These are phyloP conservation scores for Mya arenaria DNA, from an alignment of 1,140 invertebrate genomes.

Conservation along the genomic window DNA sequence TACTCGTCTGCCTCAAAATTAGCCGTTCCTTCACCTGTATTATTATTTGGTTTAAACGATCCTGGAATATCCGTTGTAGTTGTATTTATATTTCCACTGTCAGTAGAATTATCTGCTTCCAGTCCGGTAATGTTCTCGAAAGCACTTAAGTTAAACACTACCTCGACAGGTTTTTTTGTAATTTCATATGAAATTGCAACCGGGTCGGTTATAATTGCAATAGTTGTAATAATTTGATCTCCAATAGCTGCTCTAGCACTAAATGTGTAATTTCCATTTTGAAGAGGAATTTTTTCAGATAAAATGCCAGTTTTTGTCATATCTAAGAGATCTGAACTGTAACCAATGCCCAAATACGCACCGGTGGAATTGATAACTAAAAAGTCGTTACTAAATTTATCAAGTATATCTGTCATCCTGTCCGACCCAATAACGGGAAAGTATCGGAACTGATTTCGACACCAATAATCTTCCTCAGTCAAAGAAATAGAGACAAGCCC, in stretches of 20 bases:
- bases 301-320: conserved; percentile 18
- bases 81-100: background rate
- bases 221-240: conserved; percentile 1
- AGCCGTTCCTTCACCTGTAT: background rate
- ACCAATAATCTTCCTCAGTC: background rate
- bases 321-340: conserved; percentile 18
- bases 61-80: background rate
- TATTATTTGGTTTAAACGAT: background rate
- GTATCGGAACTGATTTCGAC: conserved; percentile 7
- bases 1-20: conserved; percentile 34
- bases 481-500: conserved; percentile 9
- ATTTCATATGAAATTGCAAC: conserved; percentile 17
- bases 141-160: conserved; percentile 16
- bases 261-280: conserved; percentile 31
- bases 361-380: conserved; percentile 9
- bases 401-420: background rate
- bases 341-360: conserved; percentile 33
- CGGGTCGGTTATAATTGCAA: conserved; percentile 12
- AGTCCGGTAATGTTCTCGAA: conserved; percentile 32
- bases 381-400: conserved; percentile 22
- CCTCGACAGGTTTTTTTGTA: conserved; percentile 2
- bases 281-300: background rate
- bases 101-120: background rate
- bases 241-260: background rate
- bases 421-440: background rate